phyloP scores from a whole-genome alignment of 2,888 invertebrate species.

The Zaprionus bogoriensis region DNA sequence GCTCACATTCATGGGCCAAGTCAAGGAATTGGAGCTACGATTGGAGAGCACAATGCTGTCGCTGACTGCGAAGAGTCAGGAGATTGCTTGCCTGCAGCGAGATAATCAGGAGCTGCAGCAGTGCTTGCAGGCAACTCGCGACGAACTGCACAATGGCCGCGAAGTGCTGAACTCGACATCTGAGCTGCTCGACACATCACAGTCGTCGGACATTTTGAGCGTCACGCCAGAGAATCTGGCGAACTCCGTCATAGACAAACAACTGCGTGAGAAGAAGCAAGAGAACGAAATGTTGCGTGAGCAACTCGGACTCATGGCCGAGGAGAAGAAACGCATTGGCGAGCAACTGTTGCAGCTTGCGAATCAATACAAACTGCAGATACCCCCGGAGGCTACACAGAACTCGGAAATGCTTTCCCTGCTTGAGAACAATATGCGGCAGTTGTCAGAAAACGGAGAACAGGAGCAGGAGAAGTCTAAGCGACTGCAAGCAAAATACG shows the following conservation, averaged over 20 bases:
- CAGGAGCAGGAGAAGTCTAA: slow-evolving; percentile 3
- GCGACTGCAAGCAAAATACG: slow-evolving; percentile 20
- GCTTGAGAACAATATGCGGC: neutral
- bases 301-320: slow-evolving; percentile 40
- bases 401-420: neutral
- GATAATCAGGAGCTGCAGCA: slow-evolving; percentile 76
- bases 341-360: slow-evolving; percentile 1
- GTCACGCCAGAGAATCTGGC: slow-evolving; percentile 81
- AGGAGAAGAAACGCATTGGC: neutral
- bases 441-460: neutral
- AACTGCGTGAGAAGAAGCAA: slow-evolving; percentile 80
- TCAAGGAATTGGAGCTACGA: slow-evolving; percentile 65
- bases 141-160: slow-evolving; percentile 55
- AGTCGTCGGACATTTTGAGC: slow-evolving; percentile 62
- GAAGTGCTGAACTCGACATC: slow-evolving; percentile 71
- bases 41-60: slow-evolving; percentile 50
- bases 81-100: slow-evolving; percentile 64
- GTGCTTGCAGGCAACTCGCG: slow-evolving; percentile 76
- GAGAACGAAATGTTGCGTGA: slow-evolving; percentile 71
- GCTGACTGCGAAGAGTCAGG: slow-evolving; percentile 48
- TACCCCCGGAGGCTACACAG: neutral
- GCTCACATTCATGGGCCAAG: slow-evolving; percentile 54
- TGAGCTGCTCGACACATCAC: slow-evolving; percentile 75
- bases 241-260: slow-evolving; percentile 80
- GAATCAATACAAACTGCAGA: neutral